phyloP scores from a whole-genome alignment of 2,888 invertebrate species.

The Zhuqinia jingwanae region DNA sequence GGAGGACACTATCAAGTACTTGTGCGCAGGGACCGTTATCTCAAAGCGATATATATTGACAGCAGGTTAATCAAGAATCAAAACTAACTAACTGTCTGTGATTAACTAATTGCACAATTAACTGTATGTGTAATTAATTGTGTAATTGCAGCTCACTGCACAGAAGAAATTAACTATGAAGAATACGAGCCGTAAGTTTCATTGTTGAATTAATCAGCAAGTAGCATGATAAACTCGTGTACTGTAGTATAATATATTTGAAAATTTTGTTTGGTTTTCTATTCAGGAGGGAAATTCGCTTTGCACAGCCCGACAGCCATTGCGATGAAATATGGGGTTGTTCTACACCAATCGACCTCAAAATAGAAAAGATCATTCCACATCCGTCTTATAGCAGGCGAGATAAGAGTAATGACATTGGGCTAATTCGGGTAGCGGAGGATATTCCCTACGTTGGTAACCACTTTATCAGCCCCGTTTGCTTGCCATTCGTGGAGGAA shows the following conservation, averaged over 20 bases:
- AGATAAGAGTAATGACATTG: constrained; percentile 84
- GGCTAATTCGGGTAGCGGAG: constrained; percentile 80
- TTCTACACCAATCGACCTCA: constrained; percentile 80
- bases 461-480: constrained; percentile 76
- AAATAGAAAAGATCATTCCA: constrained; percentile 82
- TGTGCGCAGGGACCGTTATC: constrained; percentile 77
- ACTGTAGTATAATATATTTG: too few species aligned
- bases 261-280: too few species aligned
- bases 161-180: constrained; percentile 74
- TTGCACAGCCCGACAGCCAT: constrained; percentile 75
- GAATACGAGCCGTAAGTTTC: constrained; percentile 70
- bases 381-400: constrained; percentile 83
- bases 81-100: too few species aligned
- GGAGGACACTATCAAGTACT: constrained; percentile 73
- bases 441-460: constrained; percentile 45
- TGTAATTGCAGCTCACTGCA: constrained; percentile 77
- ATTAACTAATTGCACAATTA: too few species aligned
- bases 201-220: too few species aligned
- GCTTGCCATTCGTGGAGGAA: constrained; percentile 78
- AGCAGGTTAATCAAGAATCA: too few species aligned
- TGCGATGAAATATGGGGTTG: constrained; percentile 71
- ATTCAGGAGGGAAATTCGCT: constrained; percentile 72
- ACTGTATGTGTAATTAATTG: too few species aligned
- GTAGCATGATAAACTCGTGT: too few species aligned
- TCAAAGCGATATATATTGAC: constrained; percentile 76